Base-by-base conservation (phyloP, 2,888 invertebrate genomes). In the Cephus sareptanus region DNA sequence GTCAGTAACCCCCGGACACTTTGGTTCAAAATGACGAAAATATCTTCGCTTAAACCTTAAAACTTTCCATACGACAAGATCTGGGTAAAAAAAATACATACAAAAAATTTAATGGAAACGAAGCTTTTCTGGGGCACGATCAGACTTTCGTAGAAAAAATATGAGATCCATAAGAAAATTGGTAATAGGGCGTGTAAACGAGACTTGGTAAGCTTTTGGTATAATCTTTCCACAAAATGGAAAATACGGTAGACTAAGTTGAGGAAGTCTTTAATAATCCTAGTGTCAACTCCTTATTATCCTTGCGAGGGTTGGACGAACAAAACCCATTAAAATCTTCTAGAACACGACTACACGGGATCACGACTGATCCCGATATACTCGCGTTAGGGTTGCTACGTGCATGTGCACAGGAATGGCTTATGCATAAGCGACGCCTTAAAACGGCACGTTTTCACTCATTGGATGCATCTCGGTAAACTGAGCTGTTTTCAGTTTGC, bases 261-360 rank as follows among this genome's bases (percentile, higher is more conserved):
- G 85, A 85, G 84, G 80, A 81, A 79, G 81, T 81, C 82, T 82
- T 85, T 86, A 86, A 85, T 86, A 84, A 88, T 86, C 83, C 84
- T 81, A 82, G 83, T 87, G 86, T 86, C 83, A 79, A 56, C 79
- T 83, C 82, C 83, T 87, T 87, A 88, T 86, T 86, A 88, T 87
- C 85, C 80, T 81, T 83, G 81, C 9, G 15, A 30, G 73, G 77
- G 83, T 74, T 79, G 81, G 78, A 83, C 80, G 80, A 84, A 84
- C 83, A 81, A 84, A 85, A 83, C 79, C 83, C 82, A 85, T 87
- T 87, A 75, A 40, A 11, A 33, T 75, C 73, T 76, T 13, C 33
- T n/a, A 23, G 78, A 80, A 76, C 76, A 78, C 78, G 79, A 70
- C 81, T 81, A 83, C 83, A 83, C 81, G 84, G 84, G 83, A 40